These are phyloP conservation scores for Marronus borbonicus DNA, from an alignment of 2,888 invertebrate genomes.

Conservation along the genomic window DNA sequence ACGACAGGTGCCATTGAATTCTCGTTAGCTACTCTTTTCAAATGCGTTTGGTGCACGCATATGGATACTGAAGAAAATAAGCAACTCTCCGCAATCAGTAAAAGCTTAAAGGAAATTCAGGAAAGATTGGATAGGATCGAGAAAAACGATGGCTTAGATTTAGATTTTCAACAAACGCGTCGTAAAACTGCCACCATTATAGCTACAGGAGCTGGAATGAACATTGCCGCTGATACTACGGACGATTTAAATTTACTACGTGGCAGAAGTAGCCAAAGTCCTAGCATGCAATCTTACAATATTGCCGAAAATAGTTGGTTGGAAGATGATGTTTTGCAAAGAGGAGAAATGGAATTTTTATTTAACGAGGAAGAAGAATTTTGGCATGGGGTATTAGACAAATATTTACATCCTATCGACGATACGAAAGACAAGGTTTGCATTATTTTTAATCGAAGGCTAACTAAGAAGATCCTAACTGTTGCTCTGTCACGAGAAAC, in stretches of 20 bases:
- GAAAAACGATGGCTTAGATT: background rate
- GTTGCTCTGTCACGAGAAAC: too few relatives aligned
- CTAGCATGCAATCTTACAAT: constrained; percentile 73
- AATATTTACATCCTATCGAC: constrained; percentile 83
- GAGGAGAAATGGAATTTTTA: constrained; percentile 79
- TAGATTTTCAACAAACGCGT: constrained; percentile 15
- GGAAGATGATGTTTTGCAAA: constrained; percentile 77
- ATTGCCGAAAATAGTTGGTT: constrained; percentile 74
- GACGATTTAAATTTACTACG: constrained; percentile 68
- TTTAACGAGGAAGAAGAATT: constrained; percentile 80
- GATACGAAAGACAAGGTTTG: constrained; percentile 70
- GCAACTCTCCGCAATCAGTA: constrained; percentile 41
- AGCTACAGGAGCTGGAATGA: constrained; percentile 59
- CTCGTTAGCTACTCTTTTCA: constrained; percentile 73
- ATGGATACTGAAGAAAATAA: constrained; percentile 69
- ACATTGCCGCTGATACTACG: constrained; percentile 51
- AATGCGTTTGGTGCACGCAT: constrained; percentile 72
- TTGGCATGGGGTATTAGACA: constrained; percentile 84
- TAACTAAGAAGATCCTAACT: background rate
- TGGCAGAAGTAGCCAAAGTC: constrained; percentile 68
- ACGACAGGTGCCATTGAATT: constrained; percentile 72
- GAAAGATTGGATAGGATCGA: constrained; percentile 51
- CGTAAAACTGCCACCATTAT: constrained; percentile 65
- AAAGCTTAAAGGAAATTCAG: constrained; percentile 64
- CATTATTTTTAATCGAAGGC: background rate